Percentiles rank a stretch among this genome's conserved stretches.
phyloP scores from a whole-genome alignment of 2,113 vertebrate species.

The Bubo scandiacus region DNA sequence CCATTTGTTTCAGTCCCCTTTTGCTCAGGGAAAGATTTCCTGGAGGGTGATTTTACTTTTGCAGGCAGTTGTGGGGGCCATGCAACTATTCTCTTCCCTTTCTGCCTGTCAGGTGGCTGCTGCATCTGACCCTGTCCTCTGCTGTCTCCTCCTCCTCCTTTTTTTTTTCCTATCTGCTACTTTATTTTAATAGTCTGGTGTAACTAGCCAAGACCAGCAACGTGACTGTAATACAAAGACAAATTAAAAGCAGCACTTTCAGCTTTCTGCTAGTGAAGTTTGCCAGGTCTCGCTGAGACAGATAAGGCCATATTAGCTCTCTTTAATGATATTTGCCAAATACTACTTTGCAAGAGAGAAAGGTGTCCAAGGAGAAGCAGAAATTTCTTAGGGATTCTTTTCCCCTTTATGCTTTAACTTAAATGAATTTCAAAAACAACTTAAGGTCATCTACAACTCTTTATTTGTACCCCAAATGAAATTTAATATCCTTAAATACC shows the following conservation, averaged over 20 bases:
- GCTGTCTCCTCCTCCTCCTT: neutral
- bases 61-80: accelerated
- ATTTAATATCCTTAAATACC: neutral
- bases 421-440: neutral
- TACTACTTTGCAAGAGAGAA: neutral
- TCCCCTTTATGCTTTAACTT: neutral
- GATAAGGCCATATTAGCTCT: neutral
- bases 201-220: neutral
- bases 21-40: neutral
- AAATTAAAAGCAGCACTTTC: constrained; percentile 12
- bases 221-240: neutral
- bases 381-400: neutral
- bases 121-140: neutral
- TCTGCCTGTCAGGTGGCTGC: neutral
- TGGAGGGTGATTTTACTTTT: neutral
- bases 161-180: neutral
- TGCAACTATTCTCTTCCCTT: neutral
- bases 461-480: neutral
- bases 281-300: neutral
- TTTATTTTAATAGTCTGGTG: neutral
- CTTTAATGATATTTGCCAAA: neutral
- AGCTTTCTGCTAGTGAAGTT: neutral
- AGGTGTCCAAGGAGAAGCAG: neutral
- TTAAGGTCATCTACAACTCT: neutral
- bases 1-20: neutral